phyloP scores from a whole-genome alignment of 2,888 invertebrate species.

The Pediacus dermestoides region DNA sequence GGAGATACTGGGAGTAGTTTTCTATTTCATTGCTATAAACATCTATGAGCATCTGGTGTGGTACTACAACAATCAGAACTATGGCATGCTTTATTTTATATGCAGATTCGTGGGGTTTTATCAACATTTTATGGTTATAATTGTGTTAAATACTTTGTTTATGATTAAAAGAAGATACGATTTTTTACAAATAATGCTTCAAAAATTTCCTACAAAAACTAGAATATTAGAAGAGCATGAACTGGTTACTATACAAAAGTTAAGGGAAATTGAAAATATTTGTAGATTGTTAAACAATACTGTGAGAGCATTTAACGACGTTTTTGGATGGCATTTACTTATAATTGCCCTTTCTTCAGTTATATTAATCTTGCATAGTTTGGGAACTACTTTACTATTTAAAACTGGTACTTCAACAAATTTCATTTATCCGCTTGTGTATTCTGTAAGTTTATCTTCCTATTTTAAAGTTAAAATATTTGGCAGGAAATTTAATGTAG shows the following conservation, averaged over 20 bases:
- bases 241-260: neutral
- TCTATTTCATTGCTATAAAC: no score
- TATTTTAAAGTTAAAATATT: no score
- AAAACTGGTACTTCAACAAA: no score
- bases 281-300: neutral
- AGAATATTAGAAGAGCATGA: neutral
- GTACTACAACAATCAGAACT: no score
- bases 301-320: neutral
- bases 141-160: neutral
- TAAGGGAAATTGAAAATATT: conserved; percentile 1
- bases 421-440: no score
- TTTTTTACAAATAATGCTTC: neutral
- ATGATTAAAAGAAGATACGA: conserved; percentile 2
- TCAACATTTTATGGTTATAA: no score
- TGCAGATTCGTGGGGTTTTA: no score
- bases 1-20: no score
- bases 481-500: no score
- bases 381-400: neutral
- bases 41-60: no score
- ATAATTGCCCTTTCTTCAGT: neutral
- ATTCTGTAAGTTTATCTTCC: no score
- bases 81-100: no score
- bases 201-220: neutral
- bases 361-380: neutral
- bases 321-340: neutral